Conservation (phyloP, 2,113 vertebrate species). For the Peucedramus taeniatus region DNA sequence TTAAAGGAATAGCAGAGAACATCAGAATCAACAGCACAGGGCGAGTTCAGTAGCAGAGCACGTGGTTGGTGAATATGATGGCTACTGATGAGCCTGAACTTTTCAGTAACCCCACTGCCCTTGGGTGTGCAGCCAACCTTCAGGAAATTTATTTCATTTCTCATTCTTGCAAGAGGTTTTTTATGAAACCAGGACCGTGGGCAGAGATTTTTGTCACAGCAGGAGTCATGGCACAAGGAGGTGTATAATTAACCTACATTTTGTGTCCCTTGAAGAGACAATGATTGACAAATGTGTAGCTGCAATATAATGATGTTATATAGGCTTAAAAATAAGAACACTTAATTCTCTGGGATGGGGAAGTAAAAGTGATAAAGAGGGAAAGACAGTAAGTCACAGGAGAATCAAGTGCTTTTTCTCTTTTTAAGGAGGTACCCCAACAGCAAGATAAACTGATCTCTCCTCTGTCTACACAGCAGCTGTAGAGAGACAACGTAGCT, state of each 20-base stretch:
- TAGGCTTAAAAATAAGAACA: not conserved
- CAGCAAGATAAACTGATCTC: not conserved
- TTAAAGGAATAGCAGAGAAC: not conserved
- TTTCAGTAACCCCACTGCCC: not conserved
- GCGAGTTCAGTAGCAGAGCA: not conserved
- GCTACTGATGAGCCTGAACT: not conserved
- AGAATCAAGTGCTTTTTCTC: not conserved
- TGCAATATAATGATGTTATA: not conserved
- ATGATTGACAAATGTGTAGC: not conserved
- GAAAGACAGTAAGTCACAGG: not conserved
- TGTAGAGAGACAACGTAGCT: not conserved
- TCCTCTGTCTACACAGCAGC: not conserved
- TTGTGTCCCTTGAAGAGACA: not conserved
- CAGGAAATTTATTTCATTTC: not conserved
- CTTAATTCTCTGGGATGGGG: not conserved
- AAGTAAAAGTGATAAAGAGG: not conserved
- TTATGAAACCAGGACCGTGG: not conserved
- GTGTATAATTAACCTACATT: not conserved
- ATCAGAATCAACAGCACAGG: not conserved
- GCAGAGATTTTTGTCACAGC: not conserved
- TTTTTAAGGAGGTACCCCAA: not conserved
- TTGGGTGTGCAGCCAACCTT: not conserved
- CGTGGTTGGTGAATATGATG: rapidly evolving
- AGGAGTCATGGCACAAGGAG: not conserved
- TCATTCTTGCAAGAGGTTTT: not conserved